Evolutionary conservation across 2,113 vertebrate genomes (phyloP), one percentile per base, ranked within the genome.

Genomic region (Heterochromis multidens): DNA sequence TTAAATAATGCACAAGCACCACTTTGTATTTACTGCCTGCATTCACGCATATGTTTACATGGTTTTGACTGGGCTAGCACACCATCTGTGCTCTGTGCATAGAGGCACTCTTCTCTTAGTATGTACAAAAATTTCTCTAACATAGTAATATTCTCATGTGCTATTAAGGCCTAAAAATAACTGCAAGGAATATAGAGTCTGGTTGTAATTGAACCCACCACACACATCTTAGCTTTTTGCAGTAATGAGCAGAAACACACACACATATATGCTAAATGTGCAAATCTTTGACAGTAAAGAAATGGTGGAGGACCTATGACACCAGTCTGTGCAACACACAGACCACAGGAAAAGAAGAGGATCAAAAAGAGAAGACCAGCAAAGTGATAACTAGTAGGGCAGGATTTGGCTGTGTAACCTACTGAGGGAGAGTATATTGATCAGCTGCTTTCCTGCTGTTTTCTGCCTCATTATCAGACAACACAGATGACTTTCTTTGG

Each of bases 381-480:
- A 25, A 35, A 82, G 49, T 33, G 2, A 81, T 13, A n/a, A 86
- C 87, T 70, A 31, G 27, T n/a, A 3, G 60, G 82, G 37, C 35
- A 25, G 89, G 19, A 58, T 72, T 77, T 79, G 77, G 35, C 76
- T 67, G 40, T 85, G 83, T 58, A 89, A 79, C 77, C 52, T 65
- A 85, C 78, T 81, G 79, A 80, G 80, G 61, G 10, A 85, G 16
- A 12, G 5, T 10, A 6, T 54, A 89, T 82, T 90, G 89, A 91
- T 93, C 81, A 81, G 79, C 82, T 83, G 84, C 79, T 80, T 84
- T 82, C 91, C 87, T 83, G 85, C 90, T 91, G 88, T 37, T 86
- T 87, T 85, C 81, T 87, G 74, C 89, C 90, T 94, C 93, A 90
- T 94, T 94, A 94, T 78, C 67, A 72, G 63, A 77, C 81, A 58